Conservation (phyloP, 1,140 invertebrate species). For the Aphaenogaster rudis region DNA sequence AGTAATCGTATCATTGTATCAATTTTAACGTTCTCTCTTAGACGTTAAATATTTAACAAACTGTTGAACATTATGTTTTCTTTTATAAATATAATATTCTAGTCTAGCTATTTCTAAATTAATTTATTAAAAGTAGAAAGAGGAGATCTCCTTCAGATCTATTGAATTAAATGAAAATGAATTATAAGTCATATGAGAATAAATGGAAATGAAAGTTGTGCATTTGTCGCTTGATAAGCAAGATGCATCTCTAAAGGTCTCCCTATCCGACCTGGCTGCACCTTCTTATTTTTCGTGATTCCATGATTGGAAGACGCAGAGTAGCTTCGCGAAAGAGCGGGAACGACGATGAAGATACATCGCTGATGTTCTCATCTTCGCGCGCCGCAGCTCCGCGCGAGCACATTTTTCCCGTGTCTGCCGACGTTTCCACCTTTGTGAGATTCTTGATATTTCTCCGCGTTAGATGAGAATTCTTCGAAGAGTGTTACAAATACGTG, state of each 20-base stretch:
- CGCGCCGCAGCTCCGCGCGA: conserved; percentile 17
- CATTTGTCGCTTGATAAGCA: conserved; percentile 57
- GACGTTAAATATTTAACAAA: neutral
- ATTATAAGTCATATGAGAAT: conserved; percentile 19
- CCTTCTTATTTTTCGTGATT: conserved; percentile 60
- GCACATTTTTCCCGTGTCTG: conserved; percentile 50
- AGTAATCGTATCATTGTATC: neutral
- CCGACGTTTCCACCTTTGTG: conserved; percentile 45
- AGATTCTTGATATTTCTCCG: conserved; percentile 48
- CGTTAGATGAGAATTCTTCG: conserved; percentile 41
- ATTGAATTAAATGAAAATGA: conserved; percentile 44
- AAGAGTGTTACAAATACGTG: conserved; percentile 45
- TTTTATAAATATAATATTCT: neutral
- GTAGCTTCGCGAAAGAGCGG: conserved; percentile 46
- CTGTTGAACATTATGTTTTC: neutral
- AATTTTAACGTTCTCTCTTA: neutral
- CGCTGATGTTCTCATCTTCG: conserved; percentile 55
- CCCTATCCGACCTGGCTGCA: neutral
- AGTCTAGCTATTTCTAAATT: neutral
- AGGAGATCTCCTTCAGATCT: neutral
- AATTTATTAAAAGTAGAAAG: neutral
- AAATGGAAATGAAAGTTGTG: conserved; percentile 27
- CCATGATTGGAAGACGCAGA: conserved; percentile 51
- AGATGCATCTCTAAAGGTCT: conserved; percentile 49
- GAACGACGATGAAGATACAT: conserved; percentile 59